Base-by-base conservation (phyloP, 2,888 invertebrate genomes). In the Papilio protenor region DNA sequence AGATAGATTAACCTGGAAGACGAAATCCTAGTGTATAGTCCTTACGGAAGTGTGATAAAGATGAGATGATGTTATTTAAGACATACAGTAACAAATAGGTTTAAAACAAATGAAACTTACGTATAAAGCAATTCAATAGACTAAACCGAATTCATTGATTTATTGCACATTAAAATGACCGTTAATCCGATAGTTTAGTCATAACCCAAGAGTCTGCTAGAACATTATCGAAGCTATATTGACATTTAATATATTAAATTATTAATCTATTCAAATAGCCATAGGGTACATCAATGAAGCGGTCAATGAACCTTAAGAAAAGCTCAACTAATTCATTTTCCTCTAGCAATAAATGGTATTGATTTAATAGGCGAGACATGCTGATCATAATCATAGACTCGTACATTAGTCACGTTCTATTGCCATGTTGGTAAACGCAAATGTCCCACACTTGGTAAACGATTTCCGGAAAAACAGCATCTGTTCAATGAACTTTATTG, bases 391-490 rank as follows among this genome's bases (percentile, higher is more conserved):
- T 77, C 77, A 69, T 74, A 40, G 27, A 18, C 57, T 57, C 14
- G 69, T 69, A 66, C 73, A 77, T 77, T 74, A 77, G 69, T 74
- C 73, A 77, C 73, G 73, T 77, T 69, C 47, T 45, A 16, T 59
- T 14, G 40, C 77, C 77, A 77, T 77, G 57, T 77, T 69, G 59
- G 77, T 74, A 59, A 73, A 77, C 55, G 70, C 77, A 77, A 77
- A 77, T 73, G 49, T 59, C 23, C 59, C 77, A 57, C 18, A 70
- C 57, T 45, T 70, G 73, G 73, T 18, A 47, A 47, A 47, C 57
- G 33, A 33, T 59, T 77, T 74, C 77, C 77, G 73, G 77, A 77
- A 77, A 77, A 77, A 74, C 70, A 2, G 49, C 73, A 59, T 70
- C 49, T 47, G 59, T n/a, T 74, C 74, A 77, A 47, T 77, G 74